Conservation (phyloP, 2,888 invertebrate genomes). For the Platycnemis pennipes region DNA sequence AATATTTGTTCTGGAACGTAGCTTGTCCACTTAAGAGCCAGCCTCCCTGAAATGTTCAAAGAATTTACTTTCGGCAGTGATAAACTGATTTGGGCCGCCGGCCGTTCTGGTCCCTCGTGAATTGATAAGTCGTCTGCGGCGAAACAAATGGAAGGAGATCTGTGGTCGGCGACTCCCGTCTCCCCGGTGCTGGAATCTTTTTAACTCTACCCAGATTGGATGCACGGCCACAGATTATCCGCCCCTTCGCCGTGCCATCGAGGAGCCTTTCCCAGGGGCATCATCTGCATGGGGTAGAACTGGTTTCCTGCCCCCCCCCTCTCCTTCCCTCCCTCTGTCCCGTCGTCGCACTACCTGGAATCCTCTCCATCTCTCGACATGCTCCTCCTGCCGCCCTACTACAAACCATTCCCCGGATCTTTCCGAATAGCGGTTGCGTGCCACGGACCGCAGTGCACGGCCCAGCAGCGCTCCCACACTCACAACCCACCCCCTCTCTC, state of each 20-base stretch:
- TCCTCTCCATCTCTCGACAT: not conserved
- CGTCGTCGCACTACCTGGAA: conserved; percentile 35
- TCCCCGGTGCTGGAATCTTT: not conserved
- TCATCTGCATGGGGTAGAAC: conserved; percentile 52
- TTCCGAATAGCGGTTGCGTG: conserved; percentile 14
- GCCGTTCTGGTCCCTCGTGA: not conserved
- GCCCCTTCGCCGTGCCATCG: not conserved
- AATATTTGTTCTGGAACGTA: not conserved
- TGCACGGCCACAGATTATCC: not conserved
- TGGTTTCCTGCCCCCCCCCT: conserved; percentile 20
- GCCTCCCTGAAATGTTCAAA: not conserved
- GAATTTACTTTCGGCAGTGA: not conserved
- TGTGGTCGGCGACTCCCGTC: not conserved
- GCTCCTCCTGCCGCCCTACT: conserved; percentile 5
- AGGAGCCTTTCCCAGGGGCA: not conserved
- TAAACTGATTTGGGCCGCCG: not conserved
- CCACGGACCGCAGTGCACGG: not conserved
- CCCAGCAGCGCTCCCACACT: not conserved
- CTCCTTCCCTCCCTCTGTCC: conserved; percentile 29
- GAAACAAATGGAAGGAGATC: conserved; percentile 7
- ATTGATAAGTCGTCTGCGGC: not conserved
- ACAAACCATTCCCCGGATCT: not conserved
- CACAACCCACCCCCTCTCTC: not conserved
- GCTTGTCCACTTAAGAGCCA: not conserved
- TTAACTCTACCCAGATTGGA: not conserved